These are phyloP conservation scores for Caenorhabditis remanei DNA, from an alignment of 1,140 invertebrate species.

Conservation along the genomic window DNA sequence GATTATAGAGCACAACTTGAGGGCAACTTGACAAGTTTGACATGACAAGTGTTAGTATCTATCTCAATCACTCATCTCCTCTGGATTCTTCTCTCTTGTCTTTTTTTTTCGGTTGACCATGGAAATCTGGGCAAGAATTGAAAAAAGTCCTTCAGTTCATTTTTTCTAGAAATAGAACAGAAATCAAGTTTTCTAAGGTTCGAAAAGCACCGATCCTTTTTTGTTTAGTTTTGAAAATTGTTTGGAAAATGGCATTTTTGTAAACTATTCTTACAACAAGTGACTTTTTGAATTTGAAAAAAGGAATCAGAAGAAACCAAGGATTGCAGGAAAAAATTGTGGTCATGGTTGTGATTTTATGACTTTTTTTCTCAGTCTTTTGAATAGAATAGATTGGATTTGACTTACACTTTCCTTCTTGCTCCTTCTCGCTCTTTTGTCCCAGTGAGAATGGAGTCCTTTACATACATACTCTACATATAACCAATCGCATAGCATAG, in stretches of 20 bases:
- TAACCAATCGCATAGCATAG: neutral
- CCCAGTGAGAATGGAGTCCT: neutral
- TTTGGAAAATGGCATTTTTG: neutral
- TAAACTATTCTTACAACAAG: neutral
- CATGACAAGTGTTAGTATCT: slow-evolving; percentile 47
- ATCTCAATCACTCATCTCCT: neutral
- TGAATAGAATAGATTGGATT: slow-evolving; percentile 46
- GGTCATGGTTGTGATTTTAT: slow-evolving; percentile 43
- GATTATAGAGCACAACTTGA: slow-evolving; percentile 38
- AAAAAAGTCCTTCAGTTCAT: neutral
- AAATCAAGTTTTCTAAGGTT: no score
- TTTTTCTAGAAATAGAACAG: no score
- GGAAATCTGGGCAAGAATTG: neutral
- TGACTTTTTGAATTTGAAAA: neutral
- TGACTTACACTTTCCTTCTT: slow-evolving; percentile 8
- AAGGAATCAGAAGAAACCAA: neutral
- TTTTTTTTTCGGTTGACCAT: neutral
- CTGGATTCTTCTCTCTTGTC: neutral
- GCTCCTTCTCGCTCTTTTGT: neutral
- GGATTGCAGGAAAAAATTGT: neutral
- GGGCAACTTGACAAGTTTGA: slow-evolving; percentile 20
- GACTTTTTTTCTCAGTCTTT: neutral
- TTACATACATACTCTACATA: slow-evolving; percentile 41
- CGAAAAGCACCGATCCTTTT: neutral
- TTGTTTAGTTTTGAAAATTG: slow-evolving; percentile 16